Conservation (phyloP, 2,888 invertebrate species). For the Megastigmus dorsalis region DNA sequence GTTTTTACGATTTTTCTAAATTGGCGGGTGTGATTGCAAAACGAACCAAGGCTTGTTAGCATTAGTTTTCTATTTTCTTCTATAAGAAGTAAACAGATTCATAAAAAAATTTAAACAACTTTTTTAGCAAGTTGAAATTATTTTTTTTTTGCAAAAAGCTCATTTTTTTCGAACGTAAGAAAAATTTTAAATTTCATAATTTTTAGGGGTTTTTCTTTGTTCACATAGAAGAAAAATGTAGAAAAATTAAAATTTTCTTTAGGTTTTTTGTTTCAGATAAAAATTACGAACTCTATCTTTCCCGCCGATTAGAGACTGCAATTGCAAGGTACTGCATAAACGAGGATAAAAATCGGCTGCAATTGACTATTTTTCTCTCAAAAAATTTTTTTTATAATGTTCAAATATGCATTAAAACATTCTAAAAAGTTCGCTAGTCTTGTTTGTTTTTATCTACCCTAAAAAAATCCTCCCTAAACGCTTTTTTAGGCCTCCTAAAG, state of each 20-base stretch:
- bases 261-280: not conserved
- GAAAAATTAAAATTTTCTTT: not conserved
- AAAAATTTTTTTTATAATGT: no score
- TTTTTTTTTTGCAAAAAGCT: not conserved
- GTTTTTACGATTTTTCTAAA: conserved; percentile 2
- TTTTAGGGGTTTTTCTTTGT: not conserved
- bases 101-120: not conserved
- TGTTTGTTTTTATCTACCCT: no score
- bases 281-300: conserved; percentile 3
- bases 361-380: conserved; percentile 8
- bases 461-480: no score
- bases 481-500: no score
- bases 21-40: not conserved
- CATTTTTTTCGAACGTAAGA: not conserved
- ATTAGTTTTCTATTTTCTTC: not conserved
- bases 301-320: conserved; percentile 24
- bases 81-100: not conserved
- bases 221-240: not conserved
- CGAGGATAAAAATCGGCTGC: conserved; percentile 5
- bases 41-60: not conserved
- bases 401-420: no score
- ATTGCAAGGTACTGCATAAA: conserved; percentile 10
- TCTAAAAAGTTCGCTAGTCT: no score
- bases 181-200: not conserved
- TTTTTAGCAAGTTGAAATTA: not conserved